These are phyloP conservation scores for Dichetophora obliterata DNA, from an alignment of 2,888 invertebrate genomes.

Conservation along the genomic window DNA sequence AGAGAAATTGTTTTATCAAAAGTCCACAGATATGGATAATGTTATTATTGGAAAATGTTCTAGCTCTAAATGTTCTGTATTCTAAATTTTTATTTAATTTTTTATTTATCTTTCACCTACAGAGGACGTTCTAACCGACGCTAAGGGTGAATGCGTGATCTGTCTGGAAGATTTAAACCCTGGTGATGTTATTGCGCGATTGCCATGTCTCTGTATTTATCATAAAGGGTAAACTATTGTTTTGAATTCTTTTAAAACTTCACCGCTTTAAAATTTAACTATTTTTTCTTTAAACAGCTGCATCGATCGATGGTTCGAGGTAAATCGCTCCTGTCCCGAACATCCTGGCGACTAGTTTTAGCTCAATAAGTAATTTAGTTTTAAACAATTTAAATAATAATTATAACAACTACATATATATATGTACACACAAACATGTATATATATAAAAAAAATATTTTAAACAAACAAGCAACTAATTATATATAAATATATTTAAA, in stretches of 20 bases:
- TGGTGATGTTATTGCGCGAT: conserved; percentile 97
- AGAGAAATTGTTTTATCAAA: too few species aligned
- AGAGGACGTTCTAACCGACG: conserved; percentile 97
- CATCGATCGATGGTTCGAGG: conserved; percentile 99
- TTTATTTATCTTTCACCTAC: conserved; percentile 67
- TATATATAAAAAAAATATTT: conserved; percentile 41
- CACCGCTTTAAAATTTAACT: background rate
- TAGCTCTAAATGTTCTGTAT: too few species aligned
- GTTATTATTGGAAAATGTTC: too few species aligned
- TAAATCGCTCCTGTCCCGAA: conserved; percentile 98
- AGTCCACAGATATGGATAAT: too few species aligned
- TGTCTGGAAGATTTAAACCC: conserved; percentile 96
- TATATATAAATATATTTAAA: conserved; percentile 20
- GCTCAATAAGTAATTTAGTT: conserved; percentile 56
- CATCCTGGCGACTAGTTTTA: conserved; percentile 92
- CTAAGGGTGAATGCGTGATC: conserved; percentile 99
- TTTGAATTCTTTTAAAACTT: background rate
- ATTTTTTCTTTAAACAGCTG: conserved; percentile 77
- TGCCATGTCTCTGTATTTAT: conserved; percentile 99
- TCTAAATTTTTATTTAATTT: background rate
- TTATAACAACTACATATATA: conserved; percentile 44
- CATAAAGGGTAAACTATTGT: conserved; percentile 86
- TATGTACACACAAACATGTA: conserved; percentile 45
- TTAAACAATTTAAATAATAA: conserved; percentile 21
- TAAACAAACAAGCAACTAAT: conserved; percentile 33